Base-by-base conservation (phyloP, 1,140 invertebrate species). In the Mya arenaria region DNA sequence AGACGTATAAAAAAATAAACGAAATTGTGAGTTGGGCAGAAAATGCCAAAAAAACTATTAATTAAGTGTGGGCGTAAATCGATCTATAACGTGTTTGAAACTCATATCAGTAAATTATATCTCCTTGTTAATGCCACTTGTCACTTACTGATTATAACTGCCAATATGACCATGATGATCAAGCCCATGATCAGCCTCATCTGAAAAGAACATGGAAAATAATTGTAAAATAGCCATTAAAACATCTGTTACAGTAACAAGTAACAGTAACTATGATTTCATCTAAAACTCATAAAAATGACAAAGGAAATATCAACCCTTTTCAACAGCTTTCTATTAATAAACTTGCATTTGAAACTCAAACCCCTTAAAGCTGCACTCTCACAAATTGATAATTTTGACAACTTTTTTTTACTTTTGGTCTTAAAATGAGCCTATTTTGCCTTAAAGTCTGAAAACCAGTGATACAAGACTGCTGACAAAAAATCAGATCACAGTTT, bases 71-170 rank as follows among this genome's bases (percentile, higher is more conserved):
- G n/a, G n/a, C n/a, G n/a, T n/a, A n/a, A n/a, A n/a, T n/a, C n/a
- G n/a, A n/a, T n/a, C n/a, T n/a, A n/a, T n/a, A n/a, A n/a, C n/a
- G n/a, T n/a, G n/a, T n/a, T n/a, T n/a, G n/a, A n/a, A n/a, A n/a
- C n/a, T n/a, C n/a, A n/a, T n/a, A n/a, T n/a, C n/a, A n/a, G n/a
- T n/a, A n/a, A n/a, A n/a, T n/a, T n/a, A n/a, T n/a, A n/a, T n/a
- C n/a, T n/a, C n/a, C n/a, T n/a, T n/a, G n/a, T n/a, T n/a, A n/a
- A n/a, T n/a, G n/a, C n/a, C n/a, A n/a, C n/a, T n/a, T n/a, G n/a
- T n/a, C n/a, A 88, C 88, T 84, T 85, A 89, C 88, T 85, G 69
- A 87, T 82, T 23, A 89, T 86, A 63, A 89, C 79, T 2, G 82
- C 68, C 28, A 89, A 74, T 17, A 89, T 80, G 23, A 89, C 28